A percentile compares a stretch with the other conserved stretches of the same genome.
phyloP scores from a whole-genome alignment of 1,140 invertebrate species.

The Bombus breviceps region DNA sequence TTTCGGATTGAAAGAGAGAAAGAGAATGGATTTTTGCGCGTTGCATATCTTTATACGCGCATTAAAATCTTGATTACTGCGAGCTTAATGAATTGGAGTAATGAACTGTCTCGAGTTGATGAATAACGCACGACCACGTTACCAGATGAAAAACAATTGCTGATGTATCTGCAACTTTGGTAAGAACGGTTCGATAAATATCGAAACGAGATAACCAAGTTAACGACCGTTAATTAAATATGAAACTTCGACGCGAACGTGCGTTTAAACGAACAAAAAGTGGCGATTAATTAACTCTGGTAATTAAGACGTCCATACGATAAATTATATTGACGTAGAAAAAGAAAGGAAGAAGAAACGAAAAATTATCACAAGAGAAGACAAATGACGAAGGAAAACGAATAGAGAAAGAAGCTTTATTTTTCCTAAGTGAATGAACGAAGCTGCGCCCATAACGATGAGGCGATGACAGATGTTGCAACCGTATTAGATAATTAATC shows the following conservation, averaged over 20 bases:
- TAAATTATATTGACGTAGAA: neutral
- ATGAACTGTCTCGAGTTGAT: neutral
- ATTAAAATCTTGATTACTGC: slow-evolving; percentile 2
- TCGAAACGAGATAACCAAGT: neutral
- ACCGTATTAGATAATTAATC: slow-evolving; percentile 79
- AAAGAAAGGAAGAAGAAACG: neutral
- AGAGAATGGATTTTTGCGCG: no score
- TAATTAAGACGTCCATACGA: neutral
- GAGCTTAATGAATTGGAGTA: neutral
- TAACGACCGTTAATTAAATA: slow-evolving; percentile 5
- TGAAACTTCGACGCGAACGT: neutral
- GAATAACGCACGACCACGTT: slow-evolving; percentile 4
- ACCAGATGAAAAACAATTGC: slow-evolving; percentile 6
- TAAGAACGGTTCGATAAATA: neutral
- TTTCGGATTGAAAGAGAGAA: no score
- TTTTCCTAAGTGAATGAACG: neutral
- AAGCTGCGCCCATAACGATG: slow-evolving; percentile 45
- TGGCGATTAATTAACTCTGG: no score
- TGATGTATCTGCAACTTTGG: neutral
- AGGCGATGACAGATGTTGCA: slow-evolving; percentile 76
- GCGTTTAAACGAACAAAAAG: no score
- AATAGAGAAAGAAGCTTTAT: neutral
- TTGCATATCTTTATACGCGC: neutral
- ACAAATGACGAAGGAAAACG: neutral
- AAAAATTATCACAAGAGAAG: neutral